These are phyloP conservation scores for Amphimedon queenslandica DNA, from an alignment of 37 sponge, comb jelly and placozoan species.

Conservation along the genomic window DNA sequence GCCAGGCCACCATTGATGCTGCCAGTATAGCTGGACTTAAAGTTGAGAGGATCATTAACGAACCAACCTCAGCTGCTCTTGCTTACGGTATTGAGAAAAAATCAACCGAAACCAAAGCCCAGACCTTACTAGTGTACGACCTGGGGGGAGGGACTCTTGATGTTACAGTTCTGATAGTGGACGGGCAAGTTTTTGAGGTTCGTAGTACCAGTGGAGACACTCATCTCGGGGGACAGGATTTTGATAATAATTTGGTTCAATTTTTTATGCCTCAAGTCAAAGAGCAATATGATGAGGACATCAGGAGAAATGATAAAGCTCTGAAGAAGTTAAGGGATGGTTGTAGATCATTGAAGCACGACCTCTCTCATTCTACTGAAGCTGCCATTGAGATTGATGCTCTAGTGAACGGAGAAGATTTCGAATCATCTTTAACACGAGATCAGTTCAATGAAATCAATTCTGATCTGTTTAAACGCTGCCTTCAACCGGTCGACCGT, in stretches of 20 bases:
- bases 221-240: constrained; percentile 89
- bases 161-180: constrained; percentile 78
- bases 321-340: constrained; percentile 81
- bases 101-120: neutral
- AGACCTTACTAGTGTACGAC: constrained; percentile 84
- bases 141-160: constrained; percentile 93
- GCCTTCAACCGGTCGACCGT: constrained; percentile 55
- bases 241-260: constrained; percentile 79
- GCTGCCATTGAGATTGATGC: constrained; percentile 81
- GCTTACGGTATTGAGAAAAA: constrained; percentile 91
- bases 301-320: constrained; percentile 71
- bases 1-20: constrained; percentile 96
- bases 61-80: constrained; percentile 96
- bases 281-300: constrained; percentile 63
- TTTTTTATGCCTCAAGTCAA: constrained; percentile 68
- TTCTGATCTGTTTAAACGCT: constrained; percentile 55
- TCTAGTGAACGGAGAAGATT: constrained; percentile 82
- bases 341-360: constrained; percentile 83
- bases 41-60: constrained; percentile 94
- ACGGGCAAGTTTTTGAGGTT: constrained; percentile 85
- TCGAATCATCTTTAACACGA: constrained; percentile 77
- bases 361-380: constrained; percentile 76
- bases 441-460: constrained; percentile 78
- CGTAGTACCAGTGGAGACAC: constrained; percentile 92
- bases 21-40: constrained; percentile 76